phyloP scores from a whole-genome alignment of 2,113 vertebrate species.

The Psilopsiagon aurifrons region DNA sequence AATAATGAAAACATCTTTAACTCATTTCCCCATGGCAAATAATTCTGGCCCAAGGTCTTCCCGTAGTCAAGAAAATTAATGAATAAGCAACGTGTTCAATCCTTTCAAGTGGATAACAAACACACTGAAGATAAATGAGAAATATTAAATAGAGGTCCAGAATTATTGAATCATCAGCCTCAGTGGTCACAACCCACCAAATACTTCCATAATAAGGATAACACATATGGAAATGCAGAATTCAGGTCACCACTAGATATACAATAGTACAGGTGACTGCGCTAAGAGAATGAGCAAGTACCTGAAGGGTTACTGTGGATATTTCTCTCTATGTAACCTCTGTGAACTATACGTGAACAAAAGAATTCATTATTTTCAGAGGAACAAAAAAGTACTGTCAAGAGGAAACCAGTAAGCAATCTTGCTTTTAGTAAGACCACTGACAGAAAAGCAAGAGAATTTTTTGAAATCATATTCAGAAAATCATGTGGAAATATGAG shows the following conservation, averaged over 20 bases:
- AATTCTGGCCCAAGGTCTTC: neutral
- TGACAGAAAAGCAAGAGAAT: neutral
- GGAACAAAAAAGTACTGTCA: neutral
- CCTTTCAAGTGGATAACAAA: neutral
- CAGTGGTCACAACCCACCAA: neutral
- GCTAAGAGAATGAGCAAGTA: neutral
- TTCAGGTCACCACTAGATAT: neutral
- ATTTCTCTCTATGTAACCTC: neutral
- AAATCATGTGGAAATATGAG: neutral
- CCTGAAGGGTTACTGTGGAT: neutral
- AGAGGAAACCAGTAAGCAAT: neutral
- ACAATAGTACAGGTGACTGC: neutral
- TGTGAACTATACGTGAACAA: neutral
- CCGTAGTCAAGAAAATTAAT: neutral
- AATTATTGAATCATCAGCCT: neutral
- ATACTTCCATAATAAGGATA: neutral
- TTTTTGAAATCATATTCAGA: neutral
- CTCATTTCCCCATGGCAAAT: neutral
- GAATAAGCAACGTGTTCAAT: neutral
- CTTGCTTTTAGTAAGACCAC: neutral
- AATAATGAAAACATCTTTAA: neutral
- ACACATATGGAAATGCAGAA: neutral
- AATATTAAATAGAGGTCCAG: rapidly evolving
- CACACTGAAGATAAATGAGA: neutral
- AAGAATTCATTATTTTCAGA: neutral